These are phyloP conservation scores for Bettongia penicillata DNA, from an alignment of 2,113 vertebrate genomes.

Conservation along the genomic window DNA sequence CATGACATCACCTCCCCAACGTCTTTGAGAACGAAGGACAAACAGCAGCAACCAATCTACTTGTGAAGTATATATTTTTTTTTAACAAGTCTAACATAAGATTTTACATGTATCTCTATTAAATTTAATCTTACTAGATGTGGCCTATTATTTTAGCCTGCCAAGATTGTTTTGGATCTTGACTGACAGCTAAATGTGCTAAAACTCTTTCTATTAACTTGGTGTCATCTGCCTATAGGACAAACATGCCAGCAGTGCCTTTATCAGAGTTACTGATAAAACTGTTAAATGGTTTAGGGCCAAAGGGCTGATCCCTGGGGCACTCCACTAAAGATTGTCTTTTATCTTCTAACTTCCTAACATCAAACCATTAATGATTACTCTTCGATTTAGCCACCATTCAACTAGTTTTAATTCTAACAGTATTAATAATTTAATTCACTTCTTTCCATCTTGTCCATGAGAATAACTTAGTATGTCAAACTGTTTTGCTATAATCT, in stretches of 20 bases:
- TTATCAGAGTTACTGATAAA: background rate
- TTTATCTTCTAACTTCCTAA: background rate
- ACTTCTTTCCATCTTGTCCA: background rate
- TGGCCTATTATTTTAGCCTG: background rate
- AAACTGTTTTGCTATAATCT: background rate
- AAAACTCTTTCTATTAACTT: background rate
- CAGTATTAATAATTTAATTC: background rate
- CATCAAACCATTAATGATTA: background rate
- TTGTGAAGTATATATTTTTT: background rate
- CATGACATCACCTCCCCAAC: too few species aligned
- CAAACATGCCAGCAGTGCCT: background rate
- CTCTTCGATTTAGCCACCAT: background rate
- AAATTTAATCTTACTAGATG: background rate
- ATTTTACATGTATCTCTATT: background rate
- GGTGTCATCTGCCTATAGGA: background rate
- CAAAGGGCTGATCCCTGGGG: background rate
- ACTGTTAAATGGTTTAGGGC: background rate
- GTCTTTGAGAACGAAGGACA: too few species aligned
- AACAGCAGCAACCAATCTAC: background rate
- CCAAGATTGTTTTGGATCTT: background rate
- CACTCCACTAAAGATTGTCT: background rate
- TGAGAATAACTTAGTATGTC: background rate
- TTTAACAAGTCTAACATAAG: background rate
- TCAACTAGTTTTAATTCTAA: background rate
- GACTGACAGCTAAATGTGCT: background rate